Evolutionary conservation across 2,797 vertebrate genomes (phyloP).

Genomic region (Crocidura indochinensis): DNA sequence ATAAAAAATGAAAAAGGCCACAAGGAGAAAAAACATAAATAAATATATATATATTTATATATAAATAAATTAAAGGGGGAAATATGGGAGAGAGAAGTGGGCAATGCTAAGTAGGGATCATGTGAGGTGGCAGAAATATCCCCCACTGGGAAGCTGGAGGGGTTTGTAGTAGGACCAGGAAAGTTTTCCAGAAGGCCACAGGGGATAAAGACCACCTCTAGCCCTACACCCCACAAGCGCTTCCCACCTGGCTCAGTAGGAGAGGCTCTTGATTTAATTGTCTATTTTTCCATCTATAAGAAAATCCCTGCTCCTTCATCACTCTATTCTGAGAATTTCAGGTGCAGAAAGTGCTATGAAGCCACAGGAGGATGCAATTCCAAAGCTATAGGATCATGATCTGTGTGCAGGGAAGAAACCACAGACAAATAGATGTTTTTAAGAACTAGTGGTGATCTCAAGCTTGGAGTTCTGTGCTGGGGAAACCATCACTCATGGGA

Average conservation of each 20-base stretch:
- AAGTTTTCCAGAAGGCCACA: background rate
- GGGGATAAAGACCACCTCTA: background rate
- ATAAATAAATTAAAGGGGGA: background rate
- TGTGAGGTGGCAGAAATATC: background rate
- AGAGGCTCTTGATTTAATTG: background rate
- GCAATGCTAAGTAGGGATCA: background rate
- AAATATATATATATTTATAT: too few species aligned
- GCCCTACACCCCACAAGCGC: background rate
- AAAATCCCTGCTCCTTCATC: constrained; percentile 25
- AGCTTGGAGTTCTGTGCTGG: too few species aligned
- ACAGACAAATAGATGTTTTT: constrained; percentile 9
- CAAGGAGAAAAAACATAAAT: too few species aligned
- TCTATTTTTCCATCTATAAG: constrained; percentile 23
- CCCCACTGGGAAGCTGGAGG: background rate
- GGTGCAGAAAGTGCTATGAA: background rate
- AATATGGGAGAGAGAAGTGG: background rate
- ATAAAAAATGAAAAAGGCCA: background rate
- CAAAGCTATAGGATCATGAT: background rate
- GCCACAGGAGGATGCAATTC: constrained; percentile 16
- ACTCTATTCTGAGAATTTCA: background rate
- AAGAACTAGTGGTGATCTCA: background rate
- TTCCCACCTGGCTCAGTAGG: background rate
- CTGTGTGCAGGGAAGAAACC: background rate
- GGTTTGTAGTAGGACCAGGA: background rate
- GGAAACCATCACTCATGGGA: too few species aligned